phyloP scores from a whole-genome alignment of 2,888 invertebrate genomes.

The Brachylomia viminalis region DNA sequence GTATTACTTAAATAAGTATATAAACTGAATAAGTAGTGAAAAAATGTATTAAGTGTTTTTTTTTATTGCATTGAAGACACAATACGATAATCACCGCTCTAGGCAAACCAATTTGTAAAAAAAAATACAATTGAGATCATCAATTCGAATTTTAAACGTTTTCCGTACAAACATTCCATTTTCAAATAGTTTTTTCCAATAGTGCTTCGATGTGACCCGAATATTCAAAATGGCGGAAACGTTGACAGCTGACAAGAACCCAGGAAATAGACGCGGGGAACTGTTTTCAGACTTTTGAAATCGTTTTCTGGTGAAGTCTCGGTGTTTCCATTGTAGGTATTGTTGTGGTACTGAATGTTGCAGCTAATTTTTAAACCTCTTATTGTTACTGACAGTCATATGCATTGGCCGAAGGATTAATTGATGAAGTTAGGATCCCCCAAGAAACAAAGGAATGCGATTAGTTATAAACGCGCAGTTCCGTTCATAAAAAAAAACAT shows the following conservation, averaged over 20 bases:
- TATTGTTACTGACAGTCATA: background rate
- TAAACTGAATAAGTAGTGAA: background rate
- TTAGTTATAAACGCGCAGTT: no score
- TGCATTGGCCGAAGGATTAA: no score
- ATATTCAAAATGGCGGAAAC: conserved; percentile 38
- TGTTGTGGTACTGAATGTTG: background rate
- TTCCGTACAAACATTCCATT: conserved; percentile 22
- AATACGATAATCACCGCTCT: background rate
- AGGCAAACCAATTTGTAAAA: background rate
- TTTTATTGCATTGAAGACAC: background rate
- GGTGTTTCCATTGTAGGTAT: conserved; percentile 16
- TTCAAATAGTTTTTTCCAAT: conserved; percentile 33
- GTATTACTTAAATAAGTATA: no score
- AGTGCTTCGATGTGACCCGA: conserved; percentile 25
- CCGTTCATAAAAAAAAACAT: no score
- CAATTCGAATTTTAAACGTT: conserved; percentile 10
- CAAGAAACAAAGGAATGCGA: no score
- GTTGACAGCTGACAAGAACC: conserved; percentile 40
- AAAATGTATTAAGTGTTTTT: background rate
- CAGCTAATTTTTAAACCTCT: background rate
- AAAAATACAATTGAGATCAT: background rate
- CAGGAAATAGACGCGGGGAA: conserved; percentile 41
- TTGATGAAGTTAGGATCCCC: background rate
- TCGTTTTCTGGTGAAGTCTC: conserved; percentile 4
- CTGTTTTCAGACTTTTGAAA: conserved; percentile 32